phyloP scores from a whole-genome alignment of 2,113 vertebrate species.

The Nibea albiflora region DNA sequence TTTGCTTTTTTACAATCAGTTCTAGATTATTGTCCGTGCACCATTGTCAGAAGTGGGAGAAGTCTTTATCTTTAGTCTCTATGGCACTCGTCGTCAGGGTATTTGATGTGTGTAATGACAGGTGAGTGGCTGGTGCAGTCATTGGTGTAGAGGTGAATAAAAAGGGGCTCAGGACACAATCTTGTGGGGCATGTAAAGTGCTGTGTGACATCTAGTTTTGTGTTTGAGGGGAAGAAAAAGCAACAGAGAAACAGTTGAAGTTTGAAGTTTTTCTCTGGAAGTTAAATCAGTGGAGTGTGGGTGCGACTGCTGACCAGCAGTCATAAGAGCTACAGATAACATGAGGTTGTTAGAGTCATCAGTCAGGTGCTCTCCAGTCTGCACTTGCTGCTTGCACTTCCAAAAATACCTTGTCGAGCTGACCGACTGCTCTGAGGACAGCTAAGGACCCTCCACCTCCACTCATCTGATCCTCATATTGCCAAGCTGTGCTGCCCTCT shows the following conservation, averaged over 20 bases:
- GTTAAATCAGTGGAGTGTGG: not conserved
- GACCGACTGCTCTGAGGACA: conserved; percentile 25
- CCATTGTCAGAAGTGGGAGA: no score
- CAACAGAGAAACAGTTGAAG: not conserved
- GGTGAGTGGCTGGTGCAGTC: no score
- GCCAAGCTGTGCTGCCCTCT: not conserved
- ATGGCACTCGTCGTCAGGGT: no score
- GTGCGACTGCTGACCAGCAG: not conserved
- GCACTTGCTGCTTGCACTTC: not conserved
- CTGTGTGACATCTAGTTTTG: no score
- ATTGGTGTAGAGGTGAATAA: no score
- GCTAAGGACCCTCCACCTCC: not conserved
- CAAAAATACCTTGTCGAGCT: conserved; percentile 2
- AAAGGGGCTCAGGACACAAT: no score
- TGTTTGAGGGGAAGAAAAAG: no score
- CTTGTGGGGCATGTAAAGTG: no score
- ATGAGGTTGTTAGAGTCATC: conserved; percentile 11
- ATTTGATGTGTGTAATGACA: no score
- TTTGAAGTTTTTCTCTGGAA: conserved; percentile 1
- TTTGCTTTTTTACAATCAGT: no score
- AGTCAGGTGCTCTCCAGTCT: not conserved
- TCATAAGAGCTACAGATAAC: not conserved
- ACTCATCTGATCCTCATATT: conserved; percentile 9
- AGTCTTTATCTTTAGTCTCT: no score
- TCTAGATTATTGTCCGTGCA: no score